Base-by-base conservation (phyloP, 2,113 vertebrate species). In the Lycocorax pyrrhopterus region DNA sequence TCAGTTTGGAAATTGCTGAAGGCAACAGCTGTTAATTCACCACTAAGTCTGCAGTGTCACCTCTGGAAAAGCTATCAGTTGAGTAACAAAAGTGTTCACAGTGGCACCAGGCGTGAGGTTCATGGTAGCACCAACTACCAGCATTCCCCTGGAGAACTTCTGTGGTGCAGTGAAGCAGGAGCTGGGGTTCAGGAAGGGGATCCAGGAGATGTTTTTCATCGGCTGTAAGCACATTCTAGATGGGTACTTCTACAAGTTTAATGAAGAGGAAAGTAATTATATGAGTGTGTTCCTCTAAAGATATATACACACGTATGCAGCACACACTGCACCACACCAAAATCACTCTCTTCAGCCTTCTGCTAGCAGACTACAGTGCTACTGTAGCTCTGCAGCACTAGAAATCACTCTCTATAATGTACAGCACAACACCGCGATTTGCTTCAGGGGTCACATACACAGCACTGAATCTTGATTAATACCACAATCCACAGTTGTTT, bases 401-500 rank as follows among this genome's bases (percentile, higher is more conserved):
- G 37, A 87, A 84, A 90, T 77, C 68, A 95, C 85, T 68, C 73
- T 39, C 52, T 66, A n/a, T 17, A 78, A 79, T 2, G 5, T 66
- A 73, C 55, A 73, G 92, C 63, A 90, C 75, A 95, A 66, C 90
- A 79, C 39, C 16, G 30, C 27, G 3, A 79, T 96, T 92, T 96
- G 73, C 71, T 92, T 67, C 35, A 90, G 49, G 76, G 80, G 96
- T 87, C 79, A 94, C 68, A 80, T 71, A 93, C 26, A 25, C 78
- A 95, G 59, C 71, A 74, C 37, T 73, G 82, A 91, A 96, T 90
- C 73, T 94, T 71, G 91, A 94, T 90, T 92, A 94, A 96, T 58
- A 87, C 37, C 74, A 95, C 69, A 92, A 76, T 77, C 83, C 74
- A 84, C 84, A 76, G 87, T 73, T 94, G 83, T 95, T 94, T 60